Base-by-base conservation (phyloP, 2,888 invertebrate species). In the Yponomeuta sedellus region DNA sequence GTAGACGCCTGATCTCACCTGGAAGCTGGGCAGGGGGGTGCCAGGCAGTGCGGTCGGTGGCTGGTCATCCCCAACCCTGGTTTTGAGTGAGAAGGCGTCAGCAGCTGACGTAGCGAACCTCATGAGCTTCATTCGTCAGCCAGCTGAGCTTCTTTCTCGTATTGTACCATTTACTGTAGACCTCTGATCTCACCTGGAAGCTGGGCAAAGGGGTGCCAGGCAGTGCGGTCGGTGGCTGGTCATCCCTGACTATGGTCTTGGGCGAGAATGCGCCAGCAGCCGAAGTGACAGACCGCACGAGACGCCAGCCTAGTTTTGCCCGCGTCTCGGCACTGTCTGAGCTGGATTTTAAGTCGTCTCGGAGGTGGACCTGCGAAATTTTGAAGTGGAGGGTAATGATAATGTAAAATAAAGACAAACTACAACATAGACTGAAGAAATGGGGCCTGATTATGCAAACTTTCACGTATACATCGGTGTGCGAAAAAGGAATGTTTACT, bases 151-250 rank as follows among this genome's bases (percentile, higher is more conserved):
- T 73, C 0, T 78, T 25, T 5, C 25, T 25, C 2, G 25, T 5
- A 25, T 25, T 6, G 34, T 6, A 8, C 8, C 34, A 34, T 8
- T 34, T 1, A 58, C 0, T 20, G 8, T 3, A 20, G n/a, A 2
- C 61, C 28, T 11, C 34, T 25, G 11, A 12, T 4, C 25, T 59
- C 20, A 86, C 87, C 78, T 83, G 82, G 70, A 81, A 80, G 57
- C 73, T 78, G 10, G 88, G 89, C 66, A 83, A 67, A 0, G 89
- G 88, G 0, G 88, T 88, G 0, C 84, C 84, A 0, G 88, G 88
- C 16, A 86, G 66, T 0, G 81, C 71, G 10, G 68, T 56, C 0
- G 78, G 71, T 0, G 76, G 66, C 0, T 71, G 66, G 0, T 76
- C 76, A 44, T 75, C 79, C 0, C 40, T 12, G 19, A 39, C 56